These are phyloP conservation scores for Microplitis manilae DNA, from an alignment of 2,888 invertebrate genomes.

Conservation along the genomic window DNA sequence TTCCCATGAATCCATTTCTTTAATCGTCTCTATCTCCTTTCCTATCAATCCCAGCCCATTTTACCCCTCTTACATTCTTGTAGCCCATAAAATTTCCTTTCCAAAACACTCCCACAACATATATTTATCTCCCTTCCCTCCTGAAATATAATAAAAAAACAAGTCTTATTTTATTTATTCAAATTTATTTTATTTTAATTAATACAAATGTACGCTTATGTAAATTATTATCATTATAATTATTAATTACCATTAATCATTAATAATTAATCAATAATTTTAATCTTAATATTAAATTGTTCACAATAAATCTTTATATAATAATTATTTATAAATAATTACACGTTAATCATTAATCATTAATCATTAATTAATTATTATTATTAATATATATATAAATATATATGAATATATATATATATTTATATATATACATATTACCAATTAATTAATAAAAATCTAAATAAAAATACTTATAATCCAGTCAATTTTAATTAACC, in stretches of 20 bases:
- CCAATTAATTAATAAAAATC: background rate
- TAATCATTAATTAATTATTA: background rate
- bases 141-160: too few species aligned
- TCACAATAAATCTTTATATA: slow-evolving; percentile 63
- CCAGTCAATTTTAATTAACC: slow-evolving; percentile 23
- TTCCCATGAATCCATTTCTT: too few species aligned
- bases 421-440: too few species aligned
- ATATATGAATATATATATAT: slow-evolving; percentile 5
- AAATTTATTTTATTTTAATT: slow-evolving; percentile 45
- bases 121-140: too few species aligned
- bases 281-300: slow-evolving; percentile 52
- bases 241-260: slow-evolving; percentile 55
- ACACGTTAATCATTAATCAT: background rate
- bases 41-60: too few species aligned
- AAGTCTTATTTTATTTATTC: background rate
- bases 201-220: slow-evolving; percentile 60
- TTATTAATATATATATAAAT: background rate
- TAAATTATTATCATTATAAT: slow-evolving; percentile 39
- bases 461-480: background rate
- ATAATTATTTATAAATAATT: slow-evolving; percentile 63
- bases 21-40: too few species aligned
- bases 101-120: too few species aligned
- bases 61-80: too few species aligned
- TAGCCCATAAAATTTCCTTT: too few species aligned
- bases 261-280: background rate